Percentiles rank a stretch among this genome's conserved stretches.
Conservation (phyloP, 2,888 invertebrate genomes). For the Ceraclea dissimilis region DNA sequence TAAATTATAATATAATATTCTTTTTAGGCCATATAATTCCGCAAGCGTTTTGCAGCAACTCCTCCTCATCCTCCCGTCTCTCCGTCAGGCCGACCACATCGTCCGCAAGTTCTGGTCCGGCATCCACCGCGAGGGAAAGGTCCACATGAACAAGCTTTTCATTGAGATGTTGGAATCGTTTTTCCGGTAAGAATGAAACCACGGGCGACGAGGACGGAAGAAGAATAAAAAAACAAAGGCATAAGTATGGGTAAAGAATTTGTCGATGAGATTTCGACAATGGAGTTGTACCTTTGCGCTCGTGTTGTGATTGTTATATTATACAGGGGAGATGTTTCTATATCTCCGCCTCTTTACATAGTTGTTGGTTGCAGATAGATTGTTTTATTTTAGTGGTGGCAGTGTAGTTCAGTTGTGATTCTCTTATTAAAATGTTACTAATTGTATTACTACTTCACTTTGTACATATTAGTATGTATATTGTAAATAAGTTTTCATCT, state of each 20-base stretch:
- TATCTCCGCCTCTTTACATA: not conserved
- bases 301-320: constrained; percentile 7
- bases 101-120: constrained; percentile 86
- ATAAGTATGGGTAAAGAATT: not conserved
- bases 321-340: too few species aligned
- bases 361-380: too few species aligned
- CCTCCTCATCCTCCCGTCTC: constrained; percentile 77
- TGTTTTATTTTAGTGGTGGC: too few species aligned
- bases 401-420: not conserved
- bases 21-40: constrained; percentile 59
- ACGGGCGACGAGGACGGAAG: constrained; percentile 21
- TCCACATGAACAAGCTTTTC: constrained; percentile 94
- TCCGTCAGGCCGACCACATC: constrained; percentile 84
- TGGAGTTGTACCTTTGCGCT: constrained; percentile 12
- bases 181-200: constrained; percentile 43
- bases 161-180: constrained; percentile 91
- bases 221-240: not conserved
- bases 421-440: not conserved
- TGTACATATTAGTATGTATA: too few species aligned
- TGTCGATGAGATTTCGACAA: not conserved
- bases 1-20: too few species aligned
- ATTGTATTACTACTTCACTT: too few species aligned
- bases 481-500: too few species aligned
- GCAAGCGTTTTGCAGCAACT: constrained; percentile 76
- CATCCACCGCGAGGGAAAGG: constrained; percentile 80